Conservation (phyloP, 2,888 invertebrate genomes). For the Tipula confusa region DNA sequence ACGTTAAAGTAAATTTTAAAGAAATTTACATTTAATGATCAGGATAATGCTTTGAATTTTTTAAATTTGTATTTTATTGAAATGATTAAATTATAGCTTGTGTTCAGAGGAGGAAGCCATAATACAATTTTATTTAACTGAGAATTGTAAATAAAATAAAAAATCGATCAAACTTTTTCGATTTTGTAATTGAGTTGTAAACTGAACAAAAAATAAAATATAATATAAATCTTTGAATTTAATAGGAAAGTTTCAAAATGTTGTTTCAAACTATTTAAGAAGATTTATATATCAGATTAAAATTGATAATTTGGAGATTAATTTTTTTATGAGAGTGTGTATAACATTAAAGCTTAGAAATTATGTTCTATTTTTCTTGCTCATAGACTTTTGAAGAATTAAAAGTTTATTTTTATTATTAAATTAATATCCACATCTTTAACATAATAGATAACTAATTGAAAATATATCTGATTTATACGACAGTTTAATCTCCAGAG, state of each 20-base stretch:
- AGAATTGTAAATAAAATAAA: background rate
- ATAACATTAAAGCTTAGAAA: background rate
- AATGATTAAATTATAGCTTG: background rate
- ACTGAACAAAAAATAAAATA: background rate
- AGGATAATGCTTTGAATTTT: background rate
- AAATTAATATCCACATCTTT: no score
- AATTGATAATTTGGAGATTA: background rate
- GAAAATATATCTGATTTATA: no score
- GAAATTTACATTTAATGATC: background rate
- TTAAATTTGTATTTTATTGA: background rate
- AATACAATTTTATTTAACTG: background rate
- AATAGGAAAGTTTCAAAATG: background rate
- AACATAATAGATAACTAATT: no score
- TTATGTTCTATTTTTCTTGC: background rate
- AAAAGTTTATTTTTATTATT: no score
- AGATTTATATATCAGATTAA: background rate
- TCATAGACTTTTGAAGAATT: background rate
- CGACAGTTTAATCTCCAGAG: no score
- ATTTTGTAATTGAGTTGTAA: background rate
- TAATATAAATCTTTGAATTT: background rate
- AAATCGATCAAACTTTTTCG: background rate
- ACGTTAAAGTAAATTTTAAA: background rate
- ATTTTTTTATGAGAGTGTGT: background rate
- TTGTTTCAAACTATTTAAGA: background rate
- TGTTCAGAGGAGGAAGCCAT: no score